Base-by-base conservation (phyloP, 1,140 invertebrate genomes). In the Aphis gossypii region DNA sequence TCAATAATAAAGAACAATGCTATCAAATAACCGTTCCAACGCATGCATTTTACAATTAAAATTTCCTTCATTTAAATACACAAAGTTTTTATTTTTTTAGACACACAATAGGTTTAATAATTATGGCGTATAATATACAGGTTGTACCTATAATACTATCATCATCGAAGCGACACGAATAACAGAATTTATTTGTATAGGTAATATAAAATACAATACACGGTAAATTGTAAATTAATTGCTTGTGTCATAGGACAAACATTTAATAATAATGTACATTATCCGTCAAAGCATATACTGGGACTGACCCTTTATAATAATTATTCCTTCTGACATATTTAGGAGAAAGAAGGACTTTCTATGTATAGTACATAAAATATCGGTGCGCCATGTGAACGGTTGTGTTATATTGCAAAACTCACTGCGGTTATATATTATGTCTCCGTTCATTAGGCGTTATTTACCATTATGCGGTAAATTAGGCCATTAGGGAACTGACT, bases 401-500 rank as follows among this genome's bases (percentile, higher is more conserved):
- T 41, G n/a, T 89, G 87, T 89, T 54, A 38, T 89, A 89, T 56
- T 56, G 88, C 88, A 56, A 54, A 89, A 89, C 51, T 54, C 35
- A 35, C 88, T 38, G 38, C 38, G 88, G 51, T 89, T 89, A 56
- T 56, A 89, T 41, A 56, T 88, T 88, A 88, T 56, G 88, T 89
- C 88, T 56, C 88, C 88, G 88, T 89, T 54, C 87, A 54, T 89
- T 89, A 51, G n/a, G 88, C 87, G 88, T 56, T 89, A 56, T 54
- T 89, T 89, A 54, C 87, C 46, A 54, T 89, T 89, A 54, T 54
- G 35, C 87, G 48, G 87, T 89, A 54, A 89, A 54, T 89, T 54
- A 38, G 87, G 88, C 88, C 88, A 54, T 89, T 54, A 89, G 88
- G 51, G 88, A 89, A 56, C 88, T 56, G 88, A 89, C 88, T 89